A percentile compares a stretch with the other conserved stretches of the same genome.
phyloP scores from a whole-genome alignment of 2,113 vertebrate species.

The Vidua chalybeata region DNA sequence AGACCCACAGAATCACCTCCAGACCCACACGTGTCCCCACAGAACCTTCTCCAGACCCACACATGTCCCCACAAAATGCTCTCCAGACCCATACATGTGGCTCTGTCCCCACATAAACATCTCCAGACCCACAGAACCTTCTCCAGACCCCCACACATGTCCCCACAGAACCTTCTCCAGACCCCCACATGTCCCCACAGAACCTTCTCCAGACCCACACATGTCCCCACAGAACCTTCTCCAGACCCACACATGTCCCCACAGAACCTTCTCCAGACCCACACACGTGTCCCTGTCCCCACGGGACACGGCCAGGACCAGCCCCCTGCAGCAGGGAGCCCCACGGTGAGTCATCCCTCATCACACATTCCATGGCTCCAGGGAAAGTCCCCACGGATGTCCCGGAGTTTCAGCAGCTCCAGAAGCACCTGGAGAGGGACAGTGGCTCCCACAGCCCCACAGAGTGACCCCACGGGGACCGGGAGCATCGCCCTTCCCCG shows the following conservation, averaged over 20 bases:
- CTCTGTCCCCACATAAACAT: fast-evolving
- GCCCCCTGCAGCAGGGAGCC: not conserved
- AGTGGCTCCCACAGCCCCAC: not conserved
- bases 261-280: not conserved
- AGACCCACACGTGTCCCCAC: too few relatives aligned
- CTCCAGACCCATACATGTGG: not conserved
- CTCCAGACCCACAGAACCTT: not conserved
- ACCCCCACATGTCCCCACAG: not conserved
- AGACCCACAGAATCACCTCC: not conserved
- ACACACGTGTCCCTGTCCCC: not conserved
- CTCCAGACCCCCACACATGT: not conserved
- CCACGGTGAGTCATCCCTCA: not conserved
- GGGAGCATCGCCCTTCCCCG: fast-evolving
- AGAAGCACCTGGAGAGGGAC: not conserved
- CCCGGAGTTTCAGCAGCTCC: not conserved
- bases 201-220: not conserved
- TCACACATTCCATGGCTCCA: not conserved
- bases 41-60: too few relatives aligned
- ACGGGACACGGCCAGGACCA: not conserved
- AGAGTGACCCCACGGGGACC: not conserved
- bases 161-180: not conserved
- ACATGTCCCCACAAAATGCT: fast-evolving
- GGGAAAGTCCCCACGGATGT: not conserved
- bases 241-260: not conserved
- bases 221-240: fast-evolving